These are phyloP conservation scores for Tridacna gigas DNA, from an alignment of 2,888 invertebrate species.

Conservation along the genomic window DNA sequence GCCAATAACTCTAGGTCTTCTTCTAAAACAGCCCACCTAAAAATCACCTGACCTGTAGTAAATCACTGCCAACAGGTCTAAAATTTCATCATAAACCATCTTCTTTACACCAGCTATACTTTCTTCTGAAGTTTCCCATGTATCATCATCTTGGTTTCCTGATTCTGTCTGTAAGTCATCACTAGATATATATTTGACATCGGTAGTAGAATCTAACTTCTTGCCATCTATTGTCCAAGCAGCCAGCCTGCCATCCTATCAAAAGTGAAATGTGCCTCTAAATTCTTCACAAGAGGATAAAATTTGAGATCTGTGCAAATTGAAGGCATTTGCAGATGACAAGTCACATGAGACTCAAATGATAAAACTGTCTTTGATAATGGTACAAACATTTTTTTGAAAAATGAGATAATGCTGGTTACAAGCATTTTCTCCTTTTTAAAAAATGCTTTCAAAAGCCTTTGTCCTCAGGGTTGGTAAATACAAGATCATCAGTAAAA, in stretches of 20 bases:
- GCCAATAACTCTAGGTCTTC: too few relatives aligned
- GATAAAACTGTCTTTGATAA: not conserved
- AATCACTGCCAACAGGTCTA: slow-evolving; percentile 59
- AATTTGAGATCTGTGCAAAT: too few relatives aligned
- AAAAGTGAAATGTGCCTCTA: not conserved
- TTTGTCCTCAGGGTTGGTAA: not conserved
- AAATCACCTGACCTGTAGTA: slow-evolving; percentile 58
- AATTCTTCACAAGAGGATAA: too few relatives aligned
- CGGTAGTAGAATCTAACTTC: slow-evolving; percentile 7
- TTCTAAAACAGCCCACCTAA: too few relatives aligned
- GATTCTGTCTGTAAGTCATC: not conserved
- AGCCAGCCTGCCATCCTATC: slow-evolving; percentile 75
- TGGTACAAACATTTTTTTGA: not conserved
- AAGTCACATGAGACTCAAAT: too few relatives aligned
- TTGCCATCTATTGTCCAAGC: slow-evolving; percentile 69
- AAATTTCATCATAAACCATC: slow-evolving; percentile 48
- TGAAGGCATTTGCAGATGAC: too few relatives aligned
- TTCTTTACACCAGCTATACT: slow-evolving; percentile 43
- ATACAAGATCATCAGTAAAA: not conserved
- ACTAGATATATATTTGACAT: slow-evolving; percentile 18
- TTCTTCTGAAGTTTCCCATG: not conserved
- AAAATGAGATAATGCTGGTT: not conserved
- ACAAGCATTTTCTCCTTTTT: not conserved
- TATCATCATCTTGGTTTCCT: slow-evolving; percentile 1
- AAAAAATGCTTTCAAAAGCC: not conserved